A percentile compares a stretch with the other conserved stretches of the same genome.
phyloP scores from a whole-genome alignment of 2,113 vertebrate species.

The Dipodomys stephensi region DNA sequence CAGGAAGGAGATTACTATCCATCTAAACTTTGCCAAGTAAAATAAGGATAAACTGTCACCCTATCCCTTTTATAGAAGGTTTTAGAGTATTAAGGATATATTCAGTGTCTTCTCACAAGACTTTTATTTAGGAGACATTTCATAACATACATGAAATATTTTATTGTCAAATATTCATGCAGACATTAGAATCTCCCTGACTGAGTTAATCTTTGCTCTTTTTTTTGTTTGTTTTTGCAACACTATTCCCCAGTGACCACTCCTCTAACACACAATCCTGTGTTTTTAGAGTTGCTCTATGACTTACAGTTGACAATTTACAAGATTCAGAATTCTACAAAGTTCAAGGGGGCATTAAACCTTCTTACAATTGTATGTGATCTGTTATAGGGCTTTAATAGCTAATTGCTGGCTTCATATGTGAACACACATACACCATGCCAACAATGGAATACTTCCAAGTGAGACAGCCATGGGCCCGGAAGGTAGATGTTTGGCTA shows the following conservation, averaged over 20 bases:
- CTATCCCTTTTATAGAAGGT: conserved; percentile 40
- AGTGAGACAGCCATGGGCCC: conserved; percentile 2
- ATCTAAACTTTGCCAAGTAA: conserved; percentile 52
- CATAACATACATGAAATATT: background rate
- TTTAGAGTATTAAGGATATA: conserved; percentile 38
- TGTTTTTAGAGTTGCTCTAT: background rate
- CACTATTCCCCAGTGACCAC: background rate
- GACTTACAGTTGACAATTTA: conserved; percentile 42
- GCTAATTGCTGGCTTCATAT: background rate
- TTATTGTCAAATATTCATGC: background rate
- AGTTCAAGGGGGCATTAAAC: conserved; percentile 11
- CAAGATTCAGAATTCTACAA: conserved; percentile 55
- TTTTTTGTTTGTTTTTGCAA: background rate
- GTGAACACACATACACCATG: background rate
- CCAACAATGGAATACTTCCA: background rate
- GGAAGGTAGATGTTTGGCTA: conserved; percentile 25
- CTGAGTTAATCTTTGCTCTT: background rate
- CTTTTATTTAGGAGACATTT: conserved; percentile 53
- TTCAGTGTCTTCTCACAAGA: conserved; percentile 4
- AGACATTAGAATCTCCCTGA: background rate
- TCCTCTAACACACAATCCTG: background rate
- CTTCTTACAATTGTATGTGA: conserved; percentile 8
- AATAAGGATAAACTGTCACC: conserved; percentile 41
- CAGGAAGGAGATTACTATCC: background rate
- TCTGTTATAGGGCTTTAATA: conserved; percentile 38